Conservation (phyloP, 2,888 invertebrate species). For the Poecilus cupreus region DNA sequence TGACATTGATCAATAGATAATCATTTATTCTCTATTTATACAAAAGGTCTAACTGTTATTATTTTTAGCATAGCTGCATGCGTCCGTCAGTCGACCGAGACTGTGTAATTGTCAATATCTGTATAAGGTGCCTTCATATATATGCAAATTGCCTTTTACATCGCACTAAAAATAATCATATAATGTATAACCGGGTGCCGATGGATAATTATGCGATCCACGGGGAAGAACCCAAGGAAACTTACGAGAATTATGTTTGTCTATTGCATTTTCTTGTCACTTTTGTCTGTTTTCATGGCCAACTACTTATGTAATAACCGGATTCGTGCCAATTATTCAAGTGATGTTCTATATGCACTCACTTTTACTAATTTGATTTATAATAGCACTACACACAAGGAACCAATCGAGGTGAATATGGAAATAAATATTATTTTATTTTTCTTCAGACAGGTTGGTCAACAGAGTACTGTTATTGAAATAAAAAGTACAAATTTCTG, state of each 20-base stretch:
- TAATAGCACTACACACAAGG: neutral
- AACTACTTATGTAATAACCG: slow-evolving; percentile 32
- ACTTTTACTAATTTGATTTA: slow-evolving; percentile 10
- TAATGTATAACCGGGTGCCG: slow-evolving; percentile 31
- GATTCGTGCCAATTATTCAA: slow-evolving; percentile 35
- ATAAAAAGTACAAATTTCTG: too few relatives aligned
- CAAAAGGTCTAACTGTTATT: slow-evolving; percentile 55
- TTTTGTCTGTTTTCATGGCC: slow-evolving; percentile 24
- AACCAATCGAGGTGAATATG: too few relatives aligned
- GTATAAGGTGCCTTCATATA: slow-evolving; percentile 57
- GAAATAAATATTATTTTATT: too few relatives aligned
- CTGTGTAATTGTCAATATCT: slow-evolving; percentile 52
- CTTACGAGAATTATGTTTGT: neutral
- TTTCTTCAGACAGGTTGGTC: too few relatives aligned
- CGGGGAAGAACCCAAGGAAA: slow-evolving; percentile 40
- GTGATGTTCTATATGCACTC: slow-evolving; percentile 10
- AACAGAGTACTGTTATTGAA: too few relatives aligned
- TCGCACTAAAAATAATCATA: slow-evolving; percentile 1
- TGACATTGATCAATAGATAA: slow-evolving; percentile 60
- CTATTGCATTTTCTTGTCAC: slow-evolving; percentile 18
- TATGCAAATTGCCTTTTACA: slow-evolving; percentile 57
- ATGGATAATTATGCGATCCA: slow-evolving; percentile 10
- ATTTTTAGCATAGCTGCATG: slow-evolving; percentile 52
- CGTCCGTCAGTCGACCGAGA: slow-evolving; percentile 33
- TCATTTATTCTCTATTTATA: slow-evolving; percentile 56